Evolutionary conservation across 2,113 vertebrate genomes (phyloP), one percentile per base, ranked within the genome.

Genomic region (Pholis gunnellus): DNA sequence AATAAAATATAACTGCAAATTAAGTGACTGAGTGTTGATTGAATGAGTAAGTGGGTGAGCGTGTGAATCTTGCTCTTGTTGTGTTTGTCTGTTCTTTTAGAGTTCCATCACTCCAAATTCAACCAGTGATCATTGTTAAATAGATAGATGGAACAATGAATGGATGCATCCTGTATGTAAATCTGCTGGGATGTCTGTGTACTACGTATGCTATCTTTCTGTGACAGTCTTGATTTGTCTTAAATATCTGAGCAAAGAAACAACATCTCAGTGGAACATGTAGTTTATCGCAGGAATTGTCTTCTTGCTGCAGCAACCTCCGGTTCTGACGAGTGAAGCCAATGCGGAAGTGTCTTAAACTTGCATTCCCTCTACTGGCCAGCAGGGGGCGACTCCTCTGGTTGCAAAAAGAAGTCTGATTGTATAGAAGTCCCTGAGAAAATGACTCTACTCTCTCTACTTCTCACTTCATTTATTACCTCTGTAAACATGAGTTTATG

Each of bases 21-120:
- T 15, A 90, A 87, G 66, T 44, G 85, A 83, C 81, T 54, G 82
- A 71, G 86, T 74, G 85, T 83, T 87, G 87, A 87, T 78, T 87
- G 77, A 90, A 61, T 72, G 73, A 71, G 59, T 69, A 54, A 85
- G 70, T 70, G 83, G 61, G 63, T 72, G 75, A 84, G 75, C 2
- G 60, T 78, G 83, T 74, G 83, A 88, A 64, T 80, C 66, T 40
- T 71, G 48, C 69, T 61, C 64, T 73, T 69, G 65, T 80, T 66
- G 3, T 6, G 40, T 72, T 75, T 34, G 34, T 52, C 42, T 42
- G 20, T 52, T 44, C 71, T 46, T 50, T 65, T 56, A 17, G 46
- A 29, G 54, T 63, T 42, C 52, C 59, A 22, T 76, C 65, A 42
- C n/a, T 66, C 70, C 27, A 20, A 22, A 27, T 69, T 85, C 63